Evolutionary conservation across 2,797 vertebrate genomes (phyloP).

Genomic region (Hypotaenidia philippensis): DNA sequence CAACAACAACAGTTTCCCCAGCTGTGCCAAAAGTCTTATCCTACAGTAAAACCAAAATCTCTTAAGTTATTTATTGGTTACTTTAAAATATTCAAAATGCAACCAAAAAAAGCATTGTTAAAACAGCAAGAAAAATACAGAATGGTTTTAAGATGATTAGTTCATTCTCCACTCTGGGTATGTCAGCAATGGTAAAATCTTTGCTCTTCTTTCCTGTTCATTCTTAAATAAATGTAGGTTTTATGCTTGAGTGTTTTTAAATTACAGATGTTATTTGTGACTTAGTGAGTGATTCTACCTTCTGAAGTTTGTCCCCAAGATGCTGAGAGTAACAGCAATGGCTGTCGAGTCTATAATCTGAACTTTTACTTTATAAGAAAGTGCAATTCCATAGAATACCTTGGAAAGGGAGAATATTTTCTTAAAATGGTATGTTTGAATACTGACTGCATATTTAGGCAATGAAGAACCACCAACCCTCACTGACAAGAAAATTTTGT

Average conservation of each 20-base stretch:
- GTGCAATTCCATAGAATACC: neutral
- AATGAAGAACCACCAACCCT: neutral
- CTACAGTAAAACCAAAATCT: conserved; percentile 73
- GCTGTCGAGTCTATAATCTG: neutral
- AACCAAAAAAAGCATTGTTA: neutral
- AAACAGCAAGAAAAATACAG: neutral
- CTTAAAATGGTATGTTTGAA: neutral
- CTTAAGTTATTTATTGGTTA: neutral
- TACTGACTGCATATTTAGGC: neutral
- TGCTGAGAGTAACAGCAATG: neutral
- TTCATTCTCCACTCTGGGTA: neutral
- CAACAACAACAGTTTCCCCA: conserved; percentile 93
- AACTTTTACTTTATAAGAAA: neutral
- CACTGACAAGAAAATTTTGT: neutral
- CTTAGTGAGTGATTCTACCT: neutral
- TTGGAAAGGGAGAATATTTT: neutral
- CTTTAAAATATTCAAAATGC: neutral
- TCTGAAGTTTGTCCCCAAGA: neutral
- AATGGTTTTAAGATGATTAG: neutral
- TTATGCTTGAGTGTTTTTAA: neutral
- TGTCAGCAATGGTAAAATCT: neutral
- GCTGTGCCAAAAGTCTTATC: conserved; percentile 91
- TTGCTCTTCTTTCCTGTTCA: neutral
- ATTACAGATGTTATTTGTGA: neutral
- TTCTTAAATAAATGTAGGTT: neutral